Base-by-base conservation (phyloP, 2,888 invertebrate genomes). In the Petrophora chlorosata region DNA sequence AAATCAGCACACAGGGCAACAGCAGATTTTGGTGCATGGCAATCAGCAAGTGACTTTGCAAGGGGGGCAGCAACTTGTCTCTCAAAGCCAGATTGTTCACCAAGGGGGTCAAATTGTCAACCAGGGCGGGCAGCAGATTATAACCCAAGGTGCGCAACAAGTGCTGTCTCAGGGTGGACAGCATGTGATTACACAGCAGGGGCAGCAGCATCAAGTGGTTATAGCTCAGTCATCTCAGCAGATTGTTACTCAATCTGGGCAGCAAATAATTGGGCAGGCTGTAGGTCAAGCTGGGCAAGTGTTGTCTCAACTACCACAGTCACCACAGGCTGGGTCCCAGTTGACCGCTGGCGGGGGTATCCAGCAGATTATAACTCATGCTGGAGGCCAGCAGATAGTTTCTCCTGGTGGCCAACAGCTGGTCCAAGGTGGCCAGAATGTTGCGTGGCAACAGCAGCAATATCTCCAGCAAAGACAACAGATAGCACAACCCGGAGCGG, bases 381-480 rank as follows among this genome's bases (percentile, higher is more conserved):
- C 87, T 19, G 85, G 86, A 2, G 86, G 85, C 0, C 91, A 90
- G 61, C 90, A 90, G 63, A 85, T 90, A 16, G 84, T 90, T 4
- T 85, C 89, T 0, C 89, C 90, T 0, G 86, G 87, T 0, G 87
- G 86, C 0, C 88, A 87, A 48, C 87, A 87, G 51, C 80, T 88
- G 13, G 84, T 89, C 5, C 88, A 85, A 61, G 86, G 85, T 7
- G 85, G 84, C 1, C 90, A 86, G 65, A 86, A 83, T 67, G 87
- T 90, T 5, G 78, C 87, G 0, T 89, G 89, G 89, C 90, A 89
- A 53, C 90, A 90, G 49, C 91, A 91, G 56, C 90, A 90, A 57
- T 91, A 90, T 47, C 70, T 91, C 57, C 90, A 81, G 56, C 88
- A 88, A 58, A 77, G 90, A 26, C 92, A 92, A 59, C 91, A 91